Evolutionary conservation across 2,113 vertebrate genomes (phyloP), one percentile per base, ranked within the genome.

Genomic region (Lates calcarifer): DNA sequence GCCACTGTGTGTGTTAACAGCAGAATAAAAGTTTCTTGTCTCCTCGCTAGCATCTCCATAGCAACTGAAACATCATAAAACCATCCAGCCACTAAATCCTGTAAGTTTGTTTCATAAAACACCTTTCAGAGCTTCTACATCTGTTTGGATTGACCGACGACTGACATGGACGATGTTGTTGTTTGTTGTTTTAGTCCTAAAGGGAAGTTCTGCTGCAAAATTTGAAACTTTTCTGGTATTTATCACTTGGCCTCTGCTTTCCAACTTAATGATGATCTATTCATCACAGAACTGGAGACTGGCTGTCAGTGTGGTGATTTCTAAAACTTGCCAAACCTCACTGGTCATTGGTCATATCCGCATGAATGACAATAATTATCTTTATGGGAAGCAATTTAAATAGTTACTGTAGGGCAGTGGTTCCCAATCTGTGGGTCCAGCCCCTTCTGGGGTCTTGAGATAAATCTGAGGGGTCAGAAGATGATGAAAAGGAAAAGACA

Each of bases 21-120:
- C 24, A 17, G 70, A 49, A 15, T 65, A 72, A 83, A 83, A 26
- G n/a, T 69, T 63, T 35, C 41, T 61, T 71, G 68, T 43, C 45
- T 68, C 64, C 28, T 66, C 22, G 74, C 81, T 68, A 7, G 41
- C 31, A 33, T 81, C 84, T 70, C 83, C 85, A 76, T 82, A 41
- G 79, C 68, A 88, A 87, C 88, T 0, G 45, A 88, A 43, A 29
- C 68, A 67, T 57, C 28, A 81, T 68, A 80, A 86, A 86, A n/a
- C 39, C 33, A 43, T 15, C 29, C 41, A 69, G 77, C 39, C 15
- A 13, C 24, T 45, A 55, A 86, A 53, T 47, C 45, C 37, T 49
- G 20, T n/a, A 33, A 15, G 18, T 28, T 33, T 66, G 63, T 14
- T 58, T 58, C 29, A 60, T 57, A 22, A 43, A 64, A 31, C 20